Evolutionary conservation across 2,797 vertebrate species (phyloP).

Genomic region (Nothura maculosa): DNA sequence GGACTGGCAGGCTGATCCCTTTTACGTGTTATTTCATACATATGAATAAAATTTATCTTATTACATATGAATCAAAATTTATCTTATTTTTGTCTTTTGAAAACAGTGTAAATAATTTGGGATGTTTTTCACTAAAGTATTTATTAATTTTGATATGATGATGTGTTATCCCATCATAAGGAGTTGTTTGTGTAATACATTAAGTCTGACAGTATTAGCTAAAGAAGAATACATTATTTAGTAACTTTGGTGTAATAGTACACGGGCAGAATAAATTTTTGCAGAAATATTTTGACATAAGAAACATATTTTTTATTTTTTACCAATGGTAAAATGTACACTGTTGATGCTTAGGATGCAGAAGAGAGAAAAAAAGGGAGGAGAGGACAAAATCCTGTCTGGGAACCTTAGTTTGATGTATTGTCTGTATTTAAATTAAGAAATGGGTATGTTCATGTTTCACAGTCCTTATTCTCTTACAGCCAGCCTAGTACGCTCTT

Average conservation of each 20-base stretch:
- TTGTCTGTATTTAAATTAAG: background rate
- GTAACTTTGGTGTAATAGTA: conserved; percentile 30
- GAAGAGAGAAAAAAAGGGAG: background rate
- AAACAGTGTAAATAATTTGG: background rate
- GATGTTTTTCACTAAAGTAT: background rate
- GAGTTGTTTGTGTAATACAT: background rate
- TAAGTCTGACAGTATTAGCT: background rate
- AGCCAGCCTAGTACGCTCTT: too few relatives aligned
- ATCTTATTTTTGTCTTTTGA: background rate
- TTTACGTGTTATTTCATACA: background rate
- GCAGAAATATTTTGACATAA: background rate
- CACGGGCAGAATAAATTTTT: background rate
- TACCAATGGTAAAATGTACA: background rate
- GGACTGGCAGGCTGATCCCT: background rate
- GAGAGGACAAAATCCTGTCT: background rate
- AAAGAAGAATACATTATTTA: background rate
- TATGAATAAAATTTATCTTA: too few relatives aligned
- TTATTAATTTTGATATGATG: background rate
- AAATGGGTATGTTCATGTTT: background rate
- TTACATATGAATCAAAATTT: background rate
- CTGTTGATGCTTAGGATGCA: background rate
- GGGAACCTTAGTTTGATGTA: background rate
- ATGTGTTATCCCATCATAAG: background rate
- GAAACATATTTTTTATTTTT: background rate
- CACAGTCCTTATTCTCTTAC: background rate